phyloP scores from a whole-genome alignment of 2,888 invertebrate species.

The Gibbula magus region DNA sequence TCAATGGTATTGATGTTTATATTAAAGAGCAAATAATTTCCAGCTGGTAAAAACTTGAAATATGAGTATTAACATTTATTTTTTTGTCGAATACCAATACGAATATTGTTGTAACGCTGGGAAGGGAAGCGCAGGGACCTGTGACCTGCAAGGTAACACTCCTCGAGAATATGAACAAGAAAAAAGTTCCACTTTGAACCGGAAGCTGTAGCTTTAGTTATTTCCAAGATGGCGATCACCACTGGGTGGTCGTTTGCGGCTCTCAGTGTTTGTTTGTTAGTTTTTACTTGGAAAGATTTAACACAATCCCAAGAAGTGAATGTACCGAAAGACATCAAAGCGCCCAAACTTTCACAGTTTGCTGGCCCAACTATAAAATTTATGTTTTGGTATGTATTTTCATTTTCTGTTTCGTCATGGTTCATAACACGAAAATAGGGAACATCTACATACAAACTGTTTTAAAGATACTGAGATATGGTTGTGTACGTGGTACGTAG shows the following conservation, averaged over 20 bases:
- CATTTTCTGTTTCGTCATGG: too few species aligned
- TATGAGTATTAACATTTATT: too few species aligned
- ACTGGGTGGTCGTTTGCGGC: constrained; percentile 54
- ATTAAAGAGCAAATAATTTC: too few species aligned
- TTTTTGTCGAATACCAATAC: too few species aligned
- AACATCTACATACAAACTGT: too few species aligned
- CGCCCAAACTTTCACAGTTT: constrained; percentile 70
- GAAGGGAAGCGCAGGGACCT: neutral
- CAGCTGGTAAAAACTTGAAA: too few species aligned
- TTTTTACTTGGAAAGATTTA: constrained; percentile 65
- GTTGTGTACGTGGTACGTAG: too few species aligned
- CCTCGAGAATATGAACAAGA: neutral
- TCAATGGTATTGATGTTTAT: too few species aligned
- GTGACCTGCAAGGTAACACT: neutral
- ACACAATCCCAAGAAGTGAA: constrained; percentile 57
- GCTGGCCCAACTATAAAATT: constrained; percentile 73
- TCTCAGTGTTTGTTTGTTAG: constrained; percentile 57
- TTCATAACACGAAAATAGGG: too few species aligned
- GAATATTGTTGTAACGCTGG: too few species aligned
- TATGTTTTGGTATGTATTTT: constrained; percentile 69
- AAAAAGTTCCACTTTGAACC: neutral
- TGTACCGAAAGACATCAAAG: constrained; percentile 66
- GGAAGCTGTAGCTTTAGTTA: neutral
- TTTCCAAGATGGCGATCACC: constrained; percentile 57
- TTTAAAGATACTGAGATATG: too few species aligned